phyloP scores from a whole-genome alignment of 1,140 invertebrate genomes.

The Sminthurinus signatus region DNA sequence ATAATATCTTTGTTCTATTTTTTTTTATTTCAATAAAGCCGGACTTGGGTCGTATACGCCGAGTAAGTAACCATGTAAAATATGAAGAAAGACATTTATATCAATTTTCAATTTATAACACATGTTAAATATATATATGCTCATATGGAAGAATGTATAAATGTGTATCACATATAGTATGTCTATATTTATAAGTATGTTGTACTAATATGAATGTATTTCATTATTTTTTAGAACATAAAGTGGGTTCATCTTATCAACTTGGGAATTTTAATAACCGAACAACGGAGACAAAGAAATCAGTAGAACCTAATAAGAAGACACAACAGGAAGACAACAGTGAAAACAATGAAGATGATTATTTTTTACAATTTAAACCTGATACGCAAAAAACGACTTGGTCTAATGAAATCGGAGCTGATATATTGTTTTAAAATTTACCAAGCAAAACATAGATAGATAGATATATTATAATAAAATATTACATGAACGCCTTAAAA shows the following conservation, averaged over 20 bases:
- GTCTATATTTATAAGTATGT: background rate
- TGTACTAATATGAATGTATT: background rate
- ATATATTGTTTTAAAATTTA: slow-evolving; percentile 37
- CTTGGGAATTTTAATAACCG: slow-evolving; percentile 30
- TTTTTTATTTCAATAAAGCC: background rate
- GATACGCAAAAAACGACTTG: slow-evolving; percentile 35
- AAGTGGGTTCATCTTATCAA: slow-evolving; percentile 25
- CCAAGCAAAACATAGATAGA: too few species aligned
- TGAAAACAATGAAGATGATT: slow-evolving; percentile 38
- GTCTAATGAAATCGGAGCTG: slow-evolving; percentile 40
- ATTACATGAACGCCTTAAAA: too few species aligned
- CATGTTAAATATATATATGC: background rate
- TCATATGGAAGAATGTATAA: background rate
- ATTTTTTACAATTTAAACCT: too few species aligned
- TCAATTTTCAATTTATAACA: background rate
- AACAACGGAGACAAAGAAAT: slow-evolving; percentile 6
- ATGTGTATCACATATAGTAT: too few species aligned
- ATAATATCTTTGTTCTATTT: background rate
- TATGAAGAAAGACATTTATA: background rate
- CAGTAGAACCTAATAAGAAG: background rate
- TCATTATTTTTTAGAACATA: background rate
- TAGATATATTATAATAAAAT: too few species aligned
- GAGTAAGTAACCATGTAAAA: background rate
- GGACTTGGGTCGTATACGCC: too few species aligned
- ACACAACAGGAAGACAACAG: slow-evolving; percentile 12